Evolutionary conservation across 2,888 invertebrate species (phyloP).

Genomic region (Autographa gamma): DNA sequence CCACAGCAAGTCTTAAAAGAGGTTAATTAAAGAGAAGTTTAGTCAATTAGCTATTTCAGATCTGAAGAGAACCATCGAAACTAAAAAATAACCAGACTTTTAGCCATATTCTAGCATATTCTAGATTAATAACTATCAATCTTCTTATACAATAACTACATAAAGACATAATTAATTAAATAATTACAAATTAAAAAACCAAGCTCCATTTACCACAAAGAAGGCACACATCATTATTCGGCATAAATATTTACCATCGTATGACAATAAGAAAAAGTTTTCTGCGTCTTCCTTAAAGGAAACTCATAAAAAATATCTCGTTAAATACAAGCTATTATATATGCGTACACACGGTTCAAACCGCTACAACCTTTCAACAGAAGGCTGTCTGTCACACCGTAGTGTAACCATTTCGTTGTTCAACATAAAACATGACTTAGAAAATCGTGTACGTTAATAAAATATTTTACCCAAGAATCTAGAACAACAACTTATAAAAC

Average conservation of each 20-base stretch:
- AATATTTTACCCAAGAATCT: too few relatives aligned
- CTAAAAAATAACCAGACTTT: too few relatives aligned
- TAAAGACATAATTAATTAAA: neutral
- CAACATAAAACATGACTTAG: too few relatives aligned
- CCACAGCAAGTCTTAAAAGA: too few relatives aligned
- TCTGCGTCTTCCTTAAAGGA: conserved; percentile 49
- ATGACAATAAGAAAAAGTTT: conserved; percentile 53
- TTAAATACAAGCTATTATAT: conserved; percentile 70
- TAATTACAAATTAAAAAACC: neutral
- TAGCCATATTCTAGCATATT: too few relatives aligned
- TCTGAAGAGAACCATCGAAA: too few relatives aligned
- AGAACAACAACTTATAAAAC: too few relatives aligned
- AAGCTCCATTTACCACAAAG: neutral
- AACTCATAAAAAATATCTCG: conserved; percentile 69
- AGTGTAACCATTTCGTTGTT: conserved; percentile 18
- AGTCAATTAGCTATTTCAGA: too few relatives aligned
- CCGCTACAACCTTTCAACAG: conserved; percentile 62
- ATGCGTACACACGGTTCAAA: conserved; percentile 66
- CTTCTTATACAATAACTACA: too few relatives aligned
- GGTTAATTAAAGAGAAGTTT: too few relatives aligned
- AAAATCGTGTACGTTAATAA: too few relatives aligned
- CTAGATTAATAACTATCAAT: too few relatives aligned
- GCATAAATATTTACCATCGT: conserved; percentile 38
- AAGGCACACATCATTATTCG: conserved; percentile 21
- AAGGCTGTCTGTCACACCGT: conserved; percentile 62